Percentiles rank a stretch among this genome's conserved stretches.
phyloP scores from a whole-genome alignment of 1,140 invertebrate genomes.

The Papilio glaucus region DNA sequence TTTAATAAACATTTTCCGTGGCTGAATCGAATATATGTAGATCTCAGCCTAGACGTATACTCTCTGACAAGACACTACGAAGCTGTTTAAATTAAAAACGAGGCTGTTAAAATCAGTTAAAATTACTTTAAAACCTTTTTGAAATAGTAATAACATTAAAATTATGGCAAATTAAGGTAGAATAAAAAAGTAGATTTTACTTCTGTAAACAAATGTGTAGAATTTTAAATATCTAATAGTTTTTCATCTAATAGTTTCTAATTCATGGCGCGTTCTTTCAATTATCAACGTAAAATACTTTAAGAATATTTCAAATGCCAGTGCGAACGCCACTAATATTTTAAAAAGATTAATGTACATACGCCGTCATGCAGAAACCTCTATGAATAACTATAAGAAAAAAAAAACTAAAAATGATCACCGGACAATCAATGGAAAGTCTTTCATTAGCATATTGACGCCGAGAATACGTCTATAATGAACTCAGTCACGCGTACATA shows the following conservation, averaged over 20 bases:
- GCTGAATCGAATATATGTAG: no score
- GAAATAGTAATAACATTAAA: no score
- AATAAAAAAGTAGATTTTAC: no score
- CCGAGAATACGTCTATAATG: conserved; percentile 72
- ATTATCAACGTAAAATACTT: not conserved
- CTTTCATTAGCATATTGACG: conserved; percentile 62
- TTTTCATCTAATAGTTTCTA: not conserved
- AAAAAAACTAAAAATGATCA: no score
- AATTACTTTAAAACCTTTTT: no score
- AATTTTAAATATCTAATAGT: not conserved
- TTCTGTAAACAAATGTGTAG: not conserved
- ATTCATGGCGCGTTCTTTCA: not conserved
- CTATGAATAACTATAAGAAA: conserved; percentile 12
- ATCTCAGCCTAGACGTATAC: no score
- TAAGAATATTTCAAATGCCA: not conserved
- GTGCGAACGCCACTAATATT: not conserved
- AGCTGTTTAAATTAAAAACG: no score
- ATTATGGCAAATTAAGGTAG: no score
- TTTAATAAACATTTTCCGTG: no score
- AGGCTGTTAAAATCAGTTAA: no score
- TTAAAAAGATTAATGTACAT: conserved; percentile 27
- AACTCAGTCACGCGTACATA: conserved; percentile 77
- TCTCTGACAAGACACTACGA: no score
- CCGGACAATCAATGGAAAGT: conserved; percentile 43
- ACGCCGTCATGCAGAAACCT: not conserved